A percentile compares a stretch with the other conserved stretches of the same genome.
Evolutionary conservation across 2,797 vertebrate genomes (phyloP).

Genomic region (Arctocebus calabarensis): DNA sequence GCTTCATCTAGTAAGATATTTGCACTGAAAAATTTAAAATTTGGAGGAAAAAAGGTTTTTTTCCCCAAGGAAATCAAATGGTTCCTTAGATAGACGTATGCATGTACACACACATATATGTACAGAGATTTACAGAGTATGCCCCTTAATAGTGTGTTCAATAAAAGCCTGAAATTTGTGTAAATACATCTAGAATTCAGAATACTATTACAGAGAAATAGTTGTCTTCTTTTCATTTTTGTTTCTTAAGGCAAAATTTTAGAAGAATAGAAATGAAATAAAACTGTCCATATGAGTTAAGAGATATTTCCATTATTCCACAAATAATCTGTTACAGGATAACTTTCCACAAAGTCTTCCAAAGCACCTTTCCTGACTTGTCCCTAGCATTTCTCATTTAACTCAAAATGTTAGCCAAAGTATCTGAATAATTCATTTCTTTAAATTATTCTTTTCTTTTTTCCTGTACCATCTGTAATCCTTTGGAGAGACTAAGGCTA

Average conservation of each 20-base stretch:
- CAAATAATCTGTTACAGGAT: conserved; percentile 7
- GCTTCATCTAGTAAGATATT: conserved; percentile 95
- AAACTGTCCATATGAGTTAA: background rate
- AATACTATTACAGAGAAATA: conserved; percentile 14
- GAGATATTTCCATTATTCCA: conserved; percentile 32
- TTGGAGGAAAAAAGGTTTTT: conserved; percentile 48
- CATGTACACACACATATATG: background rate
- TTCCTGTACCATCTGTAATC: background rate
- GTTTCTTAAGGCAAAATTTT: conserved; percentile 46
- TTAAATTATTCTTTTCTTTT: background rate
- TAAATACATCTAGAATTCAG: conserved; percentile 29
- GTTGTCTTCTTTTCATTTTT: background rate
- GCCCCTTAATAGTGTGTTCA: background rate
- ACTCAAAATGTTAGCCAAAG: conserved; percentile 26
- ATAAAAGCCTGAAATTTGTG: background rate
- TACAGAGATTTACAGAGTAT: background rate
- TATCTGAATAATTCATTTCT: conserved; percentile 3
- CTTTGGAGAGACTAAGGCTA: background rate
- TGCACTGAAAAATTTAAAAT: conserved; percentile 87
- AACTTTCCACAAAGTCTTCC: background rate
- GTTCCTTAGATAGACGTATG: background rate
- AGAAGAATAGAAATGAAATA: conserved; percentile 50
- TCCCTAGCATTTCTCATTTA: conserved; percentile 35
- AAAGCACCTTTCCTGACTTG: background rate
- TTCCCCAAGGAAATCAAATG: background rate